Base-by-base conservation (phyloP, 2,888 invertebrate species). In the Macrosiphum euphorbiae region DNA sequence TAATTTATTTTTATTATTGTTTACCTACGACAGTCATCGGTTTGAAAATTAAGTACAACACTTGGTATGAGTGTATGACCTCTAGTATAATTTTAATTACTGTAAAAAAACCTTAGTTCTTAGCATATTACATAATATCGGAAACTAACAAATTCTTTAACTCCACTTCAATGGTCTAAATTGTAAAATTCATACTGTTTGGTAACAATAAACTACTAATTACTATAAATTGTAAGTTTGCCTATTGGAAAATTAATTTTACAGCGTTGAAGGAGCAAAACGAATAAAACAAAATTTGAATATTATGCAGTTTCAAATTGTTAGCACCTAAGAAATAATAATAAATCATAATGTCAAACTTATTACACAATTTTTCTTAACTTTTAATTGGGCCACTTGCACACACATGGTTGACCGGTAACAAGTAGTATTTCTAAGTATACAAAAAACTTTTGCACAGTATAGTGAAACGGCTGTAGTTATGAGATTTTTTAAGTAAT, bases 341-440 rank as follows among this genome's bases (percentile, higher is more conserved):
- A 89, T 89, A 61, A 89, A 89, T 47, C 26, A 35, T 50, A 50
- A 78, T 35, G 50, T 26, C 24, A 90, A 90, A 90, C 50, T 78
- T 78, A 35, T 20, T 28, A 47, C 47, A n/a, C 89, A 47, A 44
- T 78, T 90, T 90, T 35, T 35, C 47, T 1, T 35, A 90, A 67
- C 78, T 90, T 90, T 90, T 90, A 90, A 90, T 90, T 90, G 90
- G 90, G 10, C 24, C 67, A 26, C 90, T 90, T 50, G 90, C 50
- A 61, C 89, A 61, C 89, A 61, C 61, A 89, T 61, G 89, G 89
- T 89, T 61, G 89, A 58, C 61, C 61, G 47, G 89, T 89, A 89
- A 89, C 89, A 89, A 89, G 89, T 47, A 58, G 89, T 89, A 61
- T 44, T 88, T 16, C 35, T 58, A 88, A 88, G 88, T 88, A 55